Base-by-base conservation (phyloP, 2,888 invertebrate species). In the Plagodis dolabraria region DNA sequence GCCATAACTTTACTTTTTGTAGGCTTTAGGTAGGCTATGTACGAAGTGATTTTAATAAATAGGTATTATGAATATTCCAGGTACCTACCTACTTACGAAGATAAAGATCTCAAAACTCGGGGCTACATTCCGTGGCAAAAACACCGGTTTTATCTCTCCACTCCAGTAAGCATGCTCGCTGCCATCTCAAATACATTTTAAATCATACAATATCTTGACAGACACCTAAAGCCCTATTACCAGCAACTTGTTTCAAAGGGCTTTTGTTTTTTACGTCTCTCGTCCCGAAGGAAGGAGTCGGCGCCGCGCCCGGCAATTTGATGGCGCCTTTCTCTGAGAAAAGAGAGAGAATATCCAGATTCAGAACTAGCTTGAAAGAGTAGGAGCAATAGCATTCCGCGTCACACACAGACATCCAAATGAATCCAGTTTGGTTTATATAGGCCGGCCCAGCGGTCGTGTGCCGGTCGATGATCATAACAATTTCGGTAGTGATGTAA, bases 261-360 rank as follows among this genome's bases (percentile, higher is more conserved):
- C 85, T 88, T 89, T 89, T 88, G 83, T 89, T 90, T 90, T 88
- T 87, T 79, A 76, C 80, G 80, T 89, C 88, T 89, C 88, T 76
- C 80, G 80, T 89, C 88, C 89, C 88, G 85, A 78, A 89, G 90
- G 90, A 90, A 89, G 84, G 79, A 81, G 81, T 82, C 87, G 86
- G 89, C 90, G 89, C 88, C 83, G 89, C 89, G 89, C 87, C 49
- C 75, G 77, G 78, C 73, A 84, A 9, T 8, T 8, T 9, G 22
- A 84, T 89, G 91, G 92, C 91, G 91, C 91, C 89, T 91, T 91
- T 91, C 89, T 89, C 84, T 75, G 81, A 68, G 74, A 76, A 88
- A 69, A 61, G 86, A 80, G 83, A 85, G 40, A 42, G 58, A 72
- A 36, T 56, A 72, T 64, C 47, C 57, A 33, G 52, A 11, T 35